Percentiles rank a stretch among this genome's conserved stretches.
phyloP scores from a whole-genome alignment of 2,888 invertebrate species.

The Lasioglossum marginatum region DNA sequence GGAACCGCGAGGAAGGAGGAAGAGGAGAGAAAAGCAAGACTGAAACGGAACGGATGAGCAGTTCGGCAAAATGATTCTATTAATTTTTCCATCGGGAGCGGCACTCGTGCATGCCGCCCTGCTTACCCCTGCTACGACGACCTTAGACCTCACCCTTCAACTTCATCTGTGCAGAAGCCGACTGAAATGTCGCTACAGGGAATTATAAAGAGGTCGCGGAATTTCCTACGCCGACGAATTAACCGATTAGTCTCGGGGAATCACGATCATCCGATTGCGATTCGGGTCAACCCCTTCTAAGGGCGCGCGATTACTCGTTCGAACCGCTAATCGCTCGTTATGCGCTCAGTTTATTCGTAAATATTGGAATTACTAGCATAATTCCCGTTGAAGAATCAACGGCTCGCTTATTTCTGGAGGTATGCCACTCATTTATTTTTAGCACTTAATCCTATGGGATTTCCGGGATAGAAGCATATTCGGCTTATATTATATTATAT shows the following conservation, averaged over 20 bases:
- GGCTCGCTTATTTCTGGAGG: too few relatives aligned
- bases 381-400: too few relatives aligned
- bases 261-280: background rate
- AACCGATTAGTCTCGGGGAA: background rate
- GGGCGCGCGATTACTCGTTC: background rate
- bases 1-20: slow-evolving; percentile 7
- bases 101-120: slow-evolving; percentile 83
- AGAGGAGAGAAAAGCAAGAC: slow-evolving; percentile 27
- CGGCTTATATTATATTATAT: too few relatives aligned
- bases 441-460: too few relatives aligned
- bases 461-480: too few relatives aligned
- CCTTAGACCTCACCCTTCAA: slow-evolving; percentile 14
- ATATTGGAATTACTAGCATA: background rate
- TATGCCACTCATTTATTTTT: too few relatives aligned
- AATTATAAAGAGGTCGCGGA: slow-evolving; percentile 65
- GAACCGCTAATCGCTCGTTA: background rate
- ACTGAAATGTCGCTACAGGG: slow-evolving; percentile 55
- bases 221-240: slow-evolving; percentile 48
- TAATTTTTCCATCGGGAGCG: slow-evolving; percentile 83
- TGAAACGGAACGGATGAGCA: slow-evolving; percentile 63
- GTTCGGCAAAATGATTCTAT: slow-evolving; percentile 83
- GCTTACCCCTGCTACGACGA: slow-evolving; percentile 50
- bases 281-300: background rate
- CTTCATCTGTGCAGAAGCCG: background rate
- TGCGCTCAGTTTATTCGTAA: background rate